Percentiles rank a stretch among this genome's conserved stretches.
Evolutionary conservation across 2,113 vertebrate genomes (phyloP).

Genomic region (Tachycineta bicolor): DNA sequence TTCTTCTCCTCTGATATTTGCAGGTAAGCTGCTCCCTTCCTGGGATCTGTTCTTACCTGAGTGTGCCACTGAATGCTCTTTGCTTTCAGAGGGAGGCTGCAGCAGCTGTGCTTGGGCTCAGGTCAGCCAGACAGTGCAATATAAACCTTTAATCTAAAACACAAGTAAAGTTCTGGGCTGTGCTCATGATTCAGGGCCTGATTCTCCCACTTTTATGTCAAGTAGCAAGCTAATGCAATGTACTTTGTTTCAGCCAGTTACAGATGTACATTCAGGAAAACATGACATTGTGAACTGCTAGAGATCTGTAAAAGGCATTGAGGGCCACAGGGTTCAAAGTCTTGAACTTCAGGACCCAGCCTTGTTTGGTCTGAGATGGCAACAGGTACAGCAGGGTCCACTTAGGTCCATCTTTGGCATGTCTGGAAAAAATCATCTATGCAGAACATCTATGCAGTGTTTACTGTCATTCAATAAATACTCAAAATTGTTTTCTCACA

Average conservation of each 20-base stretch:
- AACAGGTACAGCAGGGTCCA: not conserved
- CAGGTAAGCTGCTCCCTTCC: constrained; percentile 78
- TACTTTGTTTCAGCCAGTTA: not conserved
- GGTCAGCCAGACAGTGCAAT: not conserved
- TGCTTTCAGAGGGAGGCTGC: not conserved
- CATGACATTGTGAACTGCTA: not conserved
- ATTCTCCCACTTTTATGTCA: not conserved
- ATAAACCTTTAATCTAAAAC: not conserved
- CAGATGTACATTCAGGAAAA: not conserved
- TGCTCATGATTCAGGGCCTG: not conserved
- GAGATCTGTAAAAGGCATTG: not conserved
- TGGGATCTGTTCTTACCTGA: fast-evolving
- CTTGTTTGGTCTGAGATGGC: not conserved
- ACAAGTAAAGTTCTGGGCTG: fast-evolving
- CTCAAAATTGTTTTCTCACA: not conserved
- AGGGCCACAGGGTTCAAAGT: not conserved
- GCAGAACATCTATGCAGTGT: not conserved
- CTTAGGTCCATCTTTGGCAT: not conserved
- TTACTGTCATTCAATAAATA: not conserved
- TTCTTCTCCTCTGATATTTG: constrained; percentile 96
- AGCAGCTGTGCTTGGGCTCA: not conserved
- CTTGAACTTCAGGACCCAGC: not conserved
- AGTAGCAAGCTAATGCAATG: not conserved
- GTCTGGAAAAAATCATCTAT: not conserved
- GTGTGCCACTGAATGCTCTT: fast-evolving